These are phyloP conservation scores for Nasonia vitripennis DNA, from an alignment of 1,140 invertebrate species.

Conservation along the genomic window DNA sequence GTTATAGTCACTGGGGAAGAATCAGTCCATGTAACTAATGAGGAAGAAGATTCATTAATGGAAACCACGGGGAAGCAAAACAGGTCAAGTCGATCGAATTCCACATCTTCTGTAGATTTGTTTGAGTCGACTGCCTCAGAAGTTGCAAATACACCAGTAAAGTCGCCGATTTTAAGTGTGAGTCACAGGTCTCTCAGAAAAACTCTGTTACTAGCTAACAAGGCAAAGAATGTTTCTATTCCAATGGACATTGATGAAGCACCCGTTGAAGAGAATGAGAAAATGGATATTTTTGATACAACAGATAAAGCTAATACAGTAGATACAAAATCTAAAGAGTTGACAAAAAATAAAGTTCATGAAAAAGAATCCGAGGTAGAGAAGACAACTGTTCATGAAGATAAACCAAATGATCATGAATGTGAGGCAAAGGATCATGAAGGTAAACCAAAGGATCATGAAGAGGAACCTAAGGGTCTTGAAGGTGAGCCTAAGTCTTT, in stretches of 20 bases:
- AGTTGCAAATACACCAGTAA: conserved; percentile 19
- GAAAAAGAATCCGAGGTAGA: background rate
- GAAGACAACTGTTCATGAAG: background rate
- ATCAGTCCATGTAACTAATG: background rate
- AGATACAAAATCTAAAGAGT: background rate
- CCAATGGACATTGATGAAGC: background rate
- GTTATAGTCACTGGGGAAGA: background rate
- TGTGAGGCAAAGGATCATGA: background rate
- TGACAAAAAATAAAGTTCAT: background rate
- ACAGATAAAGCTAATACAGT: no score
- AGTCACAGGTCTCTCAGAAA: background rate
- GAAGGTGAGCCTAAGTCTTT: background rate
- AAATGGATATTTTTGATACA: background rate
- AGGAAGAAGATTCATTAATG: background rate
- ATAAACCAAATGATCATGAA: background rate
- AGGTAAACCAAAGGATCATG: background rate
- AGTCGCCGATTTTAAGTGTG: background rate
- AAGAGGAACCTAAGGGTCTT: background rate
- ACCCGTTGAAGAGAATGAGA: background rate
- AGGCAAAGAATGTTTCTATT: background rate
- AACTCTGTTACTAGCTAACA: background rate
- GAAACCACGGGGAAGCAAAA: background rate
- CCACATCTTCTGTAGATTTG: background rate
- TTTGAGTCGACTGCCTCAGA: conserved; percentile 19
- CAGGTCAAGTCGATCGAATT: background rate